Base-by-base conservation (phyloP, 2,113 vertebrate species). In the Gallinago jamesoni region DNA sequence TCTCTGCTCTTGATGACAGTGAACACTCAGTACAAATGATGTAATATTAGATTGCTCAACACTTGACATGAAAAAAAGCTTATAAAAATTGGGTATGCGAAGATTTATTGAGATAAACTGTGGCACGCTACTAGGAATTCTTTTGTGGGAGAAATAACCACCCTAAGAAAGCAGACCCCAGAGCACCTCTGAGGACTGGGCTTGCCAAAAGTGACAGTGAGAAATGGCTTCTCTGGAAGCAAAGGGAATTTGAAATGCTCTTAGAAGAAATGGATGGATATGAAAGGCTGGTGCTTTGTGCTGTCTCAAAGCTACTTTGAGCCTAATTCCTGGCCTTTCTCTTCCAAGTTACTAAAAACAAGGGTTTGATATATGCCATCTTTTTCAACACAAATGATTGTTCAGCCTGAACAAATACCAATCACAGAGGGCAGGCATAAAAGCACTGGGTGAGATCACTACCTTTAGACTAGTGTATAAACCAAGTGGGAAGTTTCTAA, bases 21-120 rank as follows among this genome's bases (percentile, higher is more conserved):
- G 52, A 93, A 52, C 35, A 25, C 62, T 28, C 60, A 47, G 66
- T 87, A 78, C 35, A 87, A 89, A 62, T 69, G 27, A 72, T 69
- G 69, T 90, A 64, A 84, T 53, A 62, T 16, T 85, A 68, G 41
- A 41, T 78, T 73, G 57, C 69, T 87, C 73, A 84, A 86, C 39
- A 55, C 22, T n/a, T 68, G 30, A 53, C 15, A 41, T 35, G 25
- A 70, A 70, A 69, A 69, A 88, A 89, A 74, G 8, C 39, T 68
- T 59, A 57, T 59, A 85, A 78, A 96, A 94, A 67, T 64, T 11
- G 3, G 7, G 9, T 87, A 75, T 17, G 39, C 64, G 53, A 86
- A 92, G 73, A 90, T 92, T 92, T 93, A 81, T 86, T 86, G 76
- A 68, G 64, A 78, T 59, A 86, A 95, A 59, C 33, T 39, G 33